Conservation (phyloP, 2,113 vertebrate species). For the Abramis brama region DNA sequence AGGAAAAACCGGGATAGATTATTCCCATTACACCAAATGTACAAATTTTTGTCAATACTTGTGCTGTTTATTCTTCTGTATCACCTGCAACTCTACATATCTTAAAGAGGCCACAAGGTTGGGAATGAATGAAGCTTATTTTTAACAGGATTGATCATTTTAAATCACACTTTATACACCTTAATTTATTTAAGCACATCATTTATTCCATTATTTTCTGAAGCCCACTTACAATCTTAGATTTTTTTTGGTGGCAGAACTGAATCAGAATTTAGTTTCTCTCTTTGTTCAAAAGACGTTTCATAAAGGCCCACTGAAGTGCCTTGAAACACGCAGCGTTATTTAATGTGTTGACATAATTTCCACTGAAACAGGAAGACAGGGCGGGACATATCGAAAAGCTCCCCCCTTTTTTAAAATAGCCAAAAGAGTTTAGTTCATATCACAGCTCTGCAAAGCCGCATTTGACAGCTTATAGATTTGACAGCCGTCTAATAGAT, state of each 20-base stretch:
- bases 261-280: background rate
- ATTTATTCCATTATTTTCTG: background rate
- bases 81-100: background rate
- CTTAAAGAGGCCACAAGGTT: background rate
- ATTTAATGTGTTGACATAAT: no score
- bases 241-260: background rate
- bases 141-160: background rate
- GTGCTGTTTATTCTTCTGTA: background rate
- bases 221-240: background rate
- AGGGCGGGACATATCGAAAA: no score
- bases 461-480: no score
- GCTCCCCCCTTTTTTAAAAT: no score
- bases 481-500: no score
- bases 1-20: no score
- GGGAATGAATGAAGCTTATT: background rate
- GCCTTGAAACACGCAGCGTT: no score
- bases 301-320: background rate
- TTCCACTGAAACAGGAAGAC: no score
- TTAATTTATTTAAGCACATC: background rate
- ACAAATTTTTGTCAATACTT: background rate
- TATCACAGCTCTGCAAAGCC: no score
- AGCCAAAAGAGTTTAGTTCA: no score
- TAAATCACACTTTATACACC: background rate
- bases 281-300: background rate
- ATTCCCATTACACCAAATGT: no score